Base-by-base conservation (phyloP, 1,140 invertebrate species). In the Ephestia elutella region DNA sequence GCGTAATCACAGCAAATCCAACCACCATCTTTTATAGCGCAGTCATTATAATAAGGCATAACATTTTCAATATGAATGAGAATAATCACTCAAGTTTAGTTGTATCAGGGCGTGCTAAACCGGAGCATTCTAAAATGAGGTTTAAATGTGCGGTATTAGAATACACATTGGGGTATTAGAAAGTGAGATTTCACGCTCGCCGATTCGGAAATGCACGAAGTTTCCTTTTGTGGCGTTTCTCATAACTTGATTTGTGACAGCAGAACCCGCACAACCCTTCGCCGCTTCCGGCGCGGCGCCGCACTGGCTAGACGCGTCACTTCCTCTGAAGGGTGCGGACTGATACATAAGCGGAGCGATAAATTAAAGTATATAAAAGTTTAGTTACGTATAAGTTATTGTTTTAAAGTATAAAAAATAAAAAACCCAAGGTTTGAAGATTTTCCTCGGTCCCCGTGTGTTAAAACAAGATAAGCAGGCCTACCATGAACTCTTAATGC, bases 201-300 rank as follows among this genome's bases (percentile, higher is more conserved):
- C 65, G 74, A 71, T 58, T 72, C 80, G 85, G 83, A 87, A 86
- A 85, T 86, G 82, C 82, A 80, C 81, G 79, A 86, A 87, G 85
- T 87, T 87, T 87, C 85, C 85, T 86, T 86, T 87, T 87, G 85
- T 87, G 85, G 82, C 81, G 70, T 82, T 79, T 75, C 78, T 83
- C 82, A 82, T 86, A 84, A 87, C 75, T 87, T 87, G 84, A 87
- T 87, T 87, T 87, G 84, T 87, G 82, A 82, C 80, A 72, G 74
- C 68, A 15, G 1, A 35, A 13, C 32, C 38, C 8, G 30, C 30
- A 67, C 84, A 87, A 87, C 84, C 84, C 84, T 87, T 87, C 84
- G 84, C 75, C 60, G 66, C 68, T 77, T 83, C 77, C 81, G 77
- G 74, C 53, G 66, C 67, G 81, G 81, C 83, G 83, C 81, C 83